Base-by-base conservation (phyloP, 2,888 invertebrate genomes). In the Rhamphomyia laevipes region DNA sequence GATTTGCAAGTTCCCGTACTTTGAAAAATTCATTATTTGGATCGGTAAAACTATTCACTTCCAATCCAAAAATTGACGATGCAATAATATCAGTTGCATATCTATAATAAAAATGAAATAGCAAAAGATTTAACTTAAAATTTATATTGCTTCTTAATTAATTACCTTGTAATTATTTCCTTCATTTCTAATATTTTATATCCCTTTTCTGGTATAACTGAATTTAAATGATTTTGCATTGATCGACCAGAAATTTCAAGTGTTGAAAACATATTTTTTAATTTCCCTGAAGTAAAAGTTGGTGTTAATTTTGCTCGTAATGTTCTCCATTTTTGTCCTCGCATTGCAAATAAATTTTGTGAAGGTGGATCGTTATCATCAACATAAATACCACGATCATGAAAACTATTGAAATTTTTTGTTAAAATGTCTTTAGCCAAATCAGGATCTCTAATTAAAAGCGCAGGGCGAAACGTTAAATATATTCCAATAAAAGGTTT, bases 221-320 rank as follows among this genome's bases (percentile, higher is more conserved):
- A 49, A 43, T 70, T 63, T 7, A 76, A 66, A 48, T 75, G 72
- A 5, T 64, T 59, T 2, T 73, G 61, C 55, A 81, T 72, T 49
- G 76, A 72, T 12, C 72, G 63, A 1, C 77, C 77, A 48, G 80
- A 77, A 33, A 74, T 68, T 38, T 77, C 72, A 13, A 82, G 74
- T 1, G 77, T 73, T 1, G 71, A 70, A 56, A 79, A 81, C 78
- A 83, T 81, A 2, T 67, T 73, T 62, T 79, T 83, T 45, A 84
- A 64, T 64, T 82, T 83, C 7, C 78, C 80, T 0, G 81, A 75
- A 1, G 83, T 77, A 60, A 83, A 85, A 0, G 79, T 75, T 0
- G 83, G 80, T 1, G 82, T 75, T 58, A 84, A 65, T 57, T 81
- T 81, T 1, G 73, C 56, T n/a, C 84, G 72, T 23, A 84, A 63